Conservation (phyloP, 2,888 invertebrate species). For the Nephrocerus scutellatus region DNA sequence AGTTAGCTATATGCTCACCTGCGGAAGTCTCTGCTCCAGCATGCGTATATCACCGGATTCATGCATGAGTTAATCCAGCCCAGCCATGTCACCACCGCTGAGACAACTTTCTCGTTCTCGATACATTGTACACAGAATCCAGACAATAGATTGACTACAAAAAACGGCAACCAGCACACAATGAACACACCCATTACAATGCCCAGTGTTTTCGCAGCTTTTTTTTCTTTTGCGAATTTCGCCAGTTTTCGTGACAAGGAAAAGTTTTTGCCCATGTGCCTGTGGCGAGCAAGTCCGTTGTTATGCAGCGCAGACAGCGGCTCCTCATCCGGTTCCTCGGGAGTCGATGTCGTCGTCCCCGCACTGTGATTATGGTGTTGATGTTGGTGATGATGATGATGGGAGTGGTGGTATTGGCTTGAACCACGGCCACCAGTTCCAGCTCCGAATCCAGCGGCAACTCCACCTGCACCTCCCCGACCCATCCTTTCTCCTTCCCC, state of each 20-base stretch:
- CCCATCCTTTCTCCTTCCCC: no score
- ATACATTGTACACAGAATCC: conserved; percentile 86
- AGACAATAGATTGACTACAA: conserved; percentile 86
- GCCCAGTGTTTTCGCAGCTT: conserved; percentile 93
- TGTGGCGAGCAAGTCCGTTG: conserved; percentile 66
- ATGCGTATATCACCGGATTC: conserved; percentile 98
- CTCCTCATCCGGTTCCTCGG: conserved; percentile 60
- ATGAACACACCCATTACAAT: conserved; percentile 97
- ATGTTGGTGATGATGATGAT: conserved; percentile 37
- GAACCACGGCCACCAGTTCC: conserved; percentile 27
- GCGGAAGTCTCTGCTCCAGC: conserved; percentile 94
- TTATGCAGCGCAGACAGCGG: conserved; percentile 70
- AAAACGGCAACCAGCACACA: conserved; percentile 96
- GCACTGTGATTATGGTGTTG: conserved; percentile 41
- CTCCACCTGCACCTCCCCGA: conserved; percentile 44
- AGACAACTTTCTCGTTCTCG: conserved; percentile 78
- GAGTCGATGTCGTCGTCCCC: conserved; percentile 54
- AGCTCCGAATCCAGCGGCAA: conserved; percentile 15
- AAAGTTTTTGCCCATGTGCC: conserved; percentile 78
- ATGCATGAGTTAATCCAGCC: conserved; percentile 95
- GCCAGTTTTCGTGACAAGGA: conserved; percentile 87
- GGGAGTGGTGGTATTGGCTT: conserved; percentile 39
- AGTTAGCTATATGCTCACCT: no score
- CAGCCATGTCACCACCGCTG: conserved; percentile 85
- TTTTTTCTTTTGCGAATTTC: conserved; percentile 94